Percentiles rank a stretch among this genome's conserved stretches.
These are phyloP conservation scores for Petrolisthes manimaculis DNA, from an alignment of 2,888 invertebrate genomes.

Conservation along the genomic window DNA sequence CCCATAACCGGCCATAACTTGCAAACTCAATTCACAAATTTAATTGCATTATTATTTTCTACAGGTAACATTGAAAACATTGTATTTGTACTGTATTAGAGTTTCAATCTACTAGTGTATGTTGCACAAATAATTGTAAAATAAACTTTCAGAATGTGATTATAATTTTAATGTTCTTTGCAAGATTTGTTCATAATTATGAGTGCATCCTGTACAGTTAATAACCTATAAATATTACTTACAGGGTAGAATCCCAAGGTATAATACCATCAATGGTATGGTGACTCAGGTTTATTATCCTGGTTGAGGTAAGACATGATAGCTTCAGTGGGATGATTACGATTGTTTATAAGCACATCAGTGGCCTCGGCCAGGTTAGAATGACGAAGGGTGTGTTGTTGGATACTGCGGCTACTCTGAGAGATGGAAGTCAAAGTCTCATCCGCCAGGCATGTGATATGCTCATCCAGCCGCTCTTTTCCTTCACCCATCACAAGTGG, in stretches of 20 bases:
- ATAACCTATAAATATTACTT: constrained; percentile 8
- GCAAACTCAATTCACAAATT: too few relatives aligned
- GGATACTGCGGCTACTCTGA: not conserved
- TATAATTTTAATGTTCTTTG: constrained; percentile 21
- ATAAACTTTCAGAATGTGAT: too few relatives aligned
- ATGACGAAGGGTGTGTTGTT: not conserved
- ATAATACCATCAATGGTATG: too few relatives aligned
- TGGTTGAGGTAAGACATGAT: not conserved
- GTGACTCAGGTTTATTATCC: too few relatives aligned
- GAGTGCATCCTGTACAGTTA: constrained; percentile 19
- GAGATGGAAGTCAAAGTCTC: not conserved
- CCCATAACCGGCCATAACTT: too few relatives aligned
- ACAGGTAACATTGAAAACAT: too few relatives aligned
- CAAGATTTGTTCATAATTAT: constrained; percentile 15
- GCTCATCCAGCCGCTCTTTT: not conserved
- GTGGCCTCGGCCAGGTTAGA: not conserved
- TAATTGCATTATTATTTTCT: too few relatives aligned
- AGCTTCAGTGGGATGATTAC: not conserved
- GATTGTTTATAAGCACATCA: not conserved
- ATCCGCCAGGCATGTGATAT: not conserved
- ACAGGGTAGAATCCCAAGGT: too few relatives aligned
- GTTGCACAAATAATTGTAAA: too few relatives aligned
- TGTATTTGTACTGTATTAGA: too few relatives aligned
- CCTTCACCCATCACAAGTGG: not conserved
- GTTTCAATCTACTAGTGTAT: too few relatives aligned